Base-by-base conservation (phyloP, 2,888 invertebrate species). In the Andricus curvator region DNA sequence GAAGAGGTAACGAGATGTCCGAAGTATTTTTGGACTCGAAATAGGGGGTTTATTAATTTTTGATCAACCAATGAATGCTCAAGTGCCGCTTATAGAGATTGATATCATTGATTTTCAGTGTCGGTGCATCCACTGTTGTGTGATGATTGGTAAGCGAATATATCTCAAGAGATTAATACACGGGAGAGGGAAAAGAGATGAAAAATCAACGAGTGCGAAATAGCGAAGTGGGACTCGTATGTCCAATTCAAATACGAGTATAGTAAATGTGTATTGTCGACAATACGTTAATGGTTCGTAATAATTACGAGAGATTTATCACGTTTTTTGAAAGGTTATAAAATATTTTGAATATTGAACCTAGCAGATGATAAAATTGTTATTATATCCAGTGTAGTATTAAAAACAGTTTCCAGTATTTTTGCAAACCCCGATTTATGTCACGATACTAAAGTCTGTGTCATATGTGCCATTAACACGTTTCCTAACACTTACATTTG, bases 121-220 rank as follows among this genome's bases (percentile, higher is more conserved):
- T 84, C 84, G 81, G 67, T 80, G 83, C 83, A 86, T 83, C 83
- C 83, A n/a, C 56, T 56, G 56, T 83, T 81, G 67, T 51, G 80
- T 82, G 76, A 84, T 81, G 84, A 86, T 86, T 83, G 81, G 85
- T 86, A 76, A 81, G 51, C 83, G 80, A 82, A 83, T 86, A 86
- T 85, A 85, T 86, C 83, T 79, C 81, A 81, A 80, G 83, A 87
- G 86, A 88, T 85, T 87, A 88, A 88, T 87, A 85, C 84, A 81
- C 80, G 82, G 74, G 80, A 80, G 80, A 84, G 82, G 78, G 79
- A 65, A 60, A 77, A 79, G 60, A 79, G 80, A 82, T 81, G 82
- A 84, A 84, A 78, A 74, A 78, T 77, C 70, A 48, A 84, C 77
- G 81, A 80, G 81, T 82, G 79, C 77, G 79, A 80, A 66, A 77